These are phyloP conservation scores for Campylomormyrus numenius DNA, from an alignment of 2,113 vertebrate species.

Conservation along the genomic window DNA sequence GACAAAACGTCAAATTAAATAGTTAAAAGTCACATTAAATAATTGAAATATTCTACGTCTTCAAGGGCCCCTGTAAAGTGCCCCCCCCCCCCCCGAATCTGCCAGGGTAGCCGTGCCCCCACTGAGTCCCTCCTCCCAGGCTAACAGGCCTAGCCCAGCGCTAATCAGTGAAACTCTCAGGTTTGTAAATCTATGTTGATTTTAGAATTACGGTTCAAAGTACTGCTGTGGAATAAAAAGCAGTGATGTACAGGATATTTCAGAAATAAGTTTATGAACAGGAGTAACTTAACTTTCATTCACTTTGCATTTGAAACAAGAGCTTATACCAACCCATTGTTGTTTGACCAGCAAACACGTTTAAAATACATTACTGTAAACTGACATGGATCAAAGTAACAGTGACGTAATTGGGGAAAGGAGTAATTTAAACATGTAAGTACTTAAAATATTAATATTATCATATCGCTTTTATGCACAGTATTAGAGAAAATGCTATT, in stretches of 20 bases:
- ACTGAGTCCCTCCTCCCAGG: background rate
- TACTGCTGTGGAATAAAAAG: background rate
- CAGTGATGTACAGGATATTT: background rate
- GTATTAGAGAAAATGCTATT: background rate
- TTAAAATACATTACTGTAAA: background rate
- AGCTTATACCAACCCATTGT: background rate
- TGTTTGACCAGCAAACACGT: background rate
- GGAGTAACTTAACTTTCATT: background rate
- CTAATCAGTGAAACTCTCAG: background rate
- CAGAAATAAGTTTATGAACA: background rate
- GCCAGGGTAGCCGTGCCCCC: background rate
- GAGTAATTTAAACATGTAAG: background rate
- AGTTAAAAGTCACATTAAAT: background rate
- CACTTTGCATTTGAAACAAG: background rate
- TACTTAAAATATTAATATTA: background rate
- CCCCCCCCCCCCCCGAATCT: background rate
- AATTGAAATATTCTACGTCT: background rate
- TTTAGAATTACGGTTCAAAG: background rate
- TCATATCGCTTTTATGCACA: background rate
- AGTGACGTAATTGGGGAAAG: background rate
- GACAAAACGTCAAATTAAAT: background rate
- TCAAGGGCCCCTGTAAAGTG: background rate
- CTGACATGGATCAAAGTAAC: background rate
- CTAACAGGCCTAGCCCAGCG: background rate
- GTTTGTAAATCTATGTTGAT: background rate